Conservation (phyloP, 2,888 invertebrate genomes). For the Sesia apiformis region DNA sequence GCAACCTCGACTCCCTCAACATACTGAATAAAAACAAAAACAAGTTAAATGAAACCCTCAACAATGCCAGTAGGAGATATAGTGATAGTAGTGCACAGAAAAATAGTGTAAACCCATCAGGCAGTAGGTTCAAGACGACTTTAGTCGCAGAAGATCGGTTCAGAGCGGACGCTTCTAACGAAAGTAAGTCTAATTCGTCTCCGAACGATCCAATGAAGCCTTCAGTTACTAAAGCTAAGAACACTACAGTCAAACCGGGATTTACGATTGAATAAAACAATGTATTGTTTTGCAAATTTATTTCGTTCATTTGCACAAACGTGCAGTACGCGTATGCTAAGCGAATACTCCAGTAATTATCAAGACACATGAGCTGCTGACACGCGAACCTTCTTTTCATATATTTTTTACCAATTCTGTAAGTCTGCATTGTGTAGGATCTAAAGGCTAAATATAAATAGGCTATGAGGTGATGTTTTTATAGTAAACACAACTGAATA, state of each 20-base stretch:
- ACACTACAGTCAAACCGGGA: conserved; percentile 42
- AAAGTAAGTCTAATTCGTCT: conserved; percentile 24
- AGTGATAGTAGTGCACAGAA: conserved; percentile 58
- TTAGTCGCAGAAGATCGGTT: conserved; percentile 46
- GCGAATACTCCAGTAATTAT: too few species aligned
- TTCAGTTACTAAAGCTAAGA: conserved; percentile 50
- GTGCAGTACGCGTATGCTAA: neutral
- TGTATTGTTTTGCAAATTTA: neutral
- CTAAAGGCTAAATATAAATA: too few species aligned
- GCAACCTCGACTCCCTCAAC: conserved; percentile 39
- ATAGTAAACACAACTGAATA: too few species aligned
- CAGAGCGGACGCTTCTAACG: conserved; percentile 31
- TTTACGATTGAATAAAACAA: conserved; percentile 34
- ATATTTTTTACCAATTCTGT: too few species aligned
- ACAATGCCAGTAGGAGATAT: conserved; percentile 51
- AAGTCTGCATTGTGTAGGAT: too few species aligned
- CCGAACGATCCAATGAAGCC: conserved; percentile 23
- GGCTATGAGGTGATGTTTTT: too few species aligned
- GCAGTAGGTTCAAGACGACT: conserved; percentile 59
- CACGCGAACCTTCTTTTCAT: too few species aligned
- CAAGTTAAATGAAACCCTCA: conserved; percentile 40
- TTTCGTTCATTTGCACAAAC: neutral
- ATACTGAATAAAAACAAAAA: conserved; percentile 35
- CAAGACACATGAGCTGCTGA: too few species aligned
- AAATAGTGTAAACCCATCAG: conserved; percentile 26